Base-by-base conservation (phyloP, 2,113 vertebrate genomes). In the Pelvicachromis taeniatus region DNA sequence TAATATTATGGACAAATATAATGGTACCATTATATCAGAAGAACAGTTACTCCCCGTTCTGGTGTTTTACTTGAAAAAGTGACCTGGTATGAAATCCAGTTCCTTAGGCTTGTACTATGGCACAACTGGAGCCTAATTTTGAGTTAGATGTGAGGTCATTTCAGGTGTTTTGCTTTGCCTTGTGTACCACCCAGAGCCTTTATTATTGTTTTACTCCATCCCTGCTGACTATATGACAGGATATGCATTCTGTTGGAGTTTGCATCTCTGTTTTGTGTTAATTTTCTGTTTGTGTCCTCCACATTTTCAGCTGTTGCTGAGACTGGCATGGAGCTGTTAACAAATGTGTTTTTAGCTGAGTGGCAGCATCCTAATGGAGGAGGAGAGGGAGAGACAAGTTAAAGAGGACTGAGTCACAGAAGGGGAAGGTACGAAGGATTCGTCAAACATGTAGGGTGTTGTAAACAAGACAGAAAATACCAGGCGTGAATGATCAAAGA, bases 201-300 rank as follows among this genome's bases (percentile, higher is more conserved):
- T 42, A 23, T 68, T 42, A 26, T 68, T 68, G 63, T 42, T 68
- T 68, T 42, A 68, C 7, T 2, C 38, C 38, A 0, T 4, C n/a
- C 12, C 11, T 42, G 7, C 12, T 68, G 14, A 42, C 10, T 68
- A 14, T 68, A 68, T 68, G 63, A 68, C 63, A 68, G n/a, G 0
- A 42, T 12, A 65, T 65, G n/a, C 35, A 21, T 65, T 65, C 12
- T 42, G 38, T 42, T 68, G 7, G 38, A 42, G 63, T 68, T 65
- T 21, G 33, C 19, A 21, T 65, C 19, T 65, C 33, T 68, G 63
- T 68, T 42, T 42, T 42, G 33, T 68, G 33, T 87, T 80, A 83
- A 86, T 86, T 87, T 91, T 87, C 87, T 90, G 84, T 85, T 92
- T 90, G 86, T 88, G 88, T 88, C 87, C 70, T 83, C 81, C 78